Base-by-base conservation (phyloP, 1,140 invertebrate species). In the Drosophila bifasciata region DNA sequence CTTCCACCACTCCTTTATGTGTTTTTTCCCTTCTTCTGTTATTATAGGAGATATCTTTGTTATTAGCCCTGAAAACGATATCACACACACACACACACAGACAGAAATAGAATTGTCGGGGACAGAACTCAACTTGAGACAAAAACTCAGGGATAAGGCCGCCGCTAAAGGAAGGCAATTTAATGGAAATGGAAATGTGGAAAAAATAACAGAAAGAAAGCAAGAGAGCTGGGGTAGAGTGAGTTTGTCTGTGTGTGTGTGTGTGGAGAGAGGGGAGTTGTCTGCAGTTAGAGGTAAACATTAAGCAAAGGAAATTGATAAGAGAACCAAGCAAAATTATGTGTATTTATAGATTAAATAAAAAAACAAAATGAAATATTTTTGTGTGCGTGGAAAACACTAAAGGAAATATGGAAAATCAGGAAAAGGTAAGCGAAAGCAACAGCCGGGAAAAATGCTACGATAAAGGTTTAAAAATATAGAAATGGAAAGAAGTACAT, bases 31-130 rank as follows among this genome's bases (percentile, higher is more conserved):
- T 49, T 66, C 32, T 45, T 44, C 16, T 49, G 11, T 21, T n/a
- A 36, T 23, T 66, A 48, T 45, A 40, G 19, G 51, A 70, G 83
- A 85, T 85, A 88, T 88, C 80, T 85, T 66, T 81, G 77, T 85
- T 81, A 76, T 68, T 73, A 57, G 73, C 68, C 61, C 36, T 19
- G 32, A 39, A 60, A 49, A 23, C 55, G 64, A 59, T 67, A 36
- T 36, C 32, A 68, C 64, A 68, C 43, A 56, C 32, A 68, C 64
- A 68, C 43, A 56, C 28, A 44, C 51, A 45, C 17, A 45, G 40
- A 21, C 28, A 25, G 48, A 69, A 64, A 57, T 51, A 69, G 46
- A 44, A 5, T 53, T 21, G 5, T 36, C 32, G 32, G 32, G 32
- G 28, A 32, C 23, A 25, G 9, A 32, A 32, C 28, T 9, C 8